Evolutionary conservation across 1,140 invertebrate genomes (phyloP), one percentile per base, ranked within the genome.

Genomic region (Anoplolepis gracilipes): DNA sequence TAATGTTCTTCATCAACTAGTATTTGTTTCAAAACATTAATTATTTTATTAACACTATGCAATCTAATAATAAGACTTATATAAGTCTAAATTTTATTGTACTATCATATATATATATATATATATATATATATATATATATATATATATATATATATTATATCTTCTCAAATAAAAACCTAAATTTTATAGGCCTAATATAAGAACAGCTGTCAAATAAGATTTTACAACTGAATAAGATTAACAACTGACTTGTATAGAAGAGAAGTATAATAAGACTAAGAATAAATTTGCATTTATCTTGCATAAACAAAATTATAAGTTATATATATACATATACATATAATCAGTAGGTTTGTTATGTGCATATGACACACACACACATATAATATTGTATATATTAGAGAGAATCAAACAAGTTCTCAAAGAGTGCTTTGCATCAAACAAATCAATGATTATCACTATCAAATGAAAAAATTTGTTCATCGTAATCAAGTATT

Each of bases 141-240:
- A 36, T 36, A 36, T 36, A 36, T 36, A n/a, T 36, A 36, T 36
- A 36, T 36, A 36, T 36, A n/a, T 86, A 77, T 89, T 75, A 53
- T 13, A 87, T 90, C 36, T 73, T 87, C 57, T 89, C 62, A 42
- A 49, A 5, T 79, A 79, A 87, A 87, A 73, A 49, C 64, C 77
- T 73, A 82, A 86, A 62, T 76, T 86, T 59, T 36, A 65, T 85
- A 82, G 87, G 87, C 85, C 87, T 89, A 89, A 62, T 90, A 30
- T 87, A 90, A 89, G 59, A 85, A 90, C 57, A 90, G 73, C 79
- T 87, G 76, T 84, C 55, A 33, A 76, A 69, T 90, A 90, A 84
- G 88, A 49, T 87, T 53, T 87, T 84, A 87, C 64, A 85, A 79
- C 49, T 82, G 55, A 89, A 73, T 84, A 39, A 33, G n/a, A n/a